Conservation (phyloP, 2,888 invertebrate genomes). For the Euproctis similis region DNA sequence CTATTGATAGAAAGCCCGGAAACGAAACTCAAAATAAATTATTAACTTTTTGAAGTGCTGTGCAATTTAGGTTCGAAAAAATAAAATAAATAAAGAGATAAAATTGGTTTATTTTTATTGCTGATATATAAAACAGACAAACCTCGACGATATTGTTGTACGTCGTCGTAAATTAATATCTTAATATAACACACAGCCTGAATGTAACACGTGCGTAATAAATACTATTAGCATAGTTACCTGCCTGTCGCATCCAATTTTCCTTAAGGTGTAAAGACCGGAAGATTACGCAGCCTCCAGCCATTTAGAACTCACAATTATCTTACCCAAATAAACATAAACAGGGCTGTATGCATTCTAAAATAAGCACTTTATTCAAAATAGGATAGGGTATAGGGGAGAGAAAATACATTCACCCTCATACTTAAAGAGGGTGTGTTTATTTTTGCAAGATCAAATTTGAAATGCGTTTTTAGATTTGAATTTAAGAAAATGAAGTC, state of each 20-base stretch:
- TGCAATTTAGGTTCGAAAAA: too few relatives aligned
- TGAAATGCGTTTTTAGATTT: not conserved
- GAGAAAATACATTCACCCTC: conserved; percentile 23
- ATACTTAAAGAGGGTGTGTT: conserved; percentile 7
- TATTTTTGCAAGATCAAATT: conserved; percentile 1
- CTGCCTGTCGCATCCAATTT: not conserved
- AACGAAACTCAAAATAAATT: too few relatives aligned
- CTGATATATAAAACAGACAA: too few relatives aligned
- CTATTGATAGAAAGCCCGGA: too few relatives aligned
- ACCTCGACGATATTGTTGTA: too few relatives aligned
- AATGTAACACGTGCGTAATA: conserved; percentile 1
- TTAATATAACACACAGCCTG: too few relatives aligned
- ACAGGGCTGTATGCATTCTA: conserved; percentile 24
- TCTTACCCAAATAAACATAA: conserved; percentile 15
- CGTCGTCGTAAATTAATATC: too few relatives aligned
- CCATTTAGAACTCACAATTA: conserved; percentile 16
- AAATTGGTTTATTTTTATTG: too few relatives aligned
- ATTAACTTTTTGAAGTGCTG: too few relatives aligned
- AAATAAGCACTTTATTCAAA: conserved; percentile 13
- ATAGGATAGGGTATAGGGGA: conserved; percentile 2
- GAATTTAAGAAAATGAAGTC: too few relatives aligned
- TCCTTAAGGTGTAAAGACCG: conserved; percentile 1
- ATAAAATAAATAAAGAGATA: too few relatives aligned
- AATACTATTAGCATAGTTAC: not conserved
- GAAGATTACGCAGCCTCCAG: not conserved